Evolutionary conservation across 2,888 invertebrate species (phyloP).

Genomic region (Philaethria dido): DNA sequence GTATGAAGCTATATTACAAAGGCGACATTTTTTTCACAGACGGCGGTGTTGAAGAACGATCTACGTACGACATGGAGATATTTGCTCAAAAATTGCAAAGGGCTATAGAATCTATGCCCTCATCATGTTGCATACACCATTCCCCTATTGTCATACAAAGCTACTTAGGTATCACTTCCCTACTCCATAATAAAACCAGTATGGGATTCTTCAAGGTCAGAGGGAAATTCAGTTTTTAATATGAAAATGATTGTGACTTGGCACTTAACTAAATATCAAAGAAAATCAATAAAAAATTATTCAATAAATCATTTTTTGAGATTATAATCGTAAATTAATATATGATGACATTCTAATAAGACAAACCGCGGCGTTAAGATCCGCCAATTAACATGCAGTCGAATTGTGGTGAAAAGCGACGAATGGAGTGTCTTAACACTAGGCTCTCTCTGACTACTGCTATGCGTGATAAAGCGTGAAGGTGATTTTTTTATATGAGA

Average conservation of each 20-base stretch:
- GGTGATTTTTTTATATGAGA: too few species aligned
- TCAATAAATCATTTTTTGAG: background rate
- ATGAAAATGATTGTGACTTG: background rate
- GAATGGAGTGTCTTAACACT: too few species aligned
- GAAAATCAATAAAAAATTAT: background rate
- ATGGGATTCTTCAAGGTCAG: constrained; percentile 94
- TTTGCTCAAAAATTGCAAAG: constrained; percentile 83
- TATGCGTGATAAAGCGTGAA: too few species aligned
- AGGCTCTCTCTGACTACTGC: too few species aligned
- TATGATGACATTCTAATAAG: too few species aligned
- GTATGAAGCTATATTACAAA: background rate
- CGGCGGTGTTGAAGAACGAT: constrained; percentile 65
- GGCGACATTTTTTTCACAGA: constrained; percentile 53
- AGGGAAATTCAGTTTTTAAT: constrained; percentile 92
- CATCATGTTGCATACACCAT: constrained; percentile 84
- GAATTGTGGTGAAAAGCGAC: too few species aligned
- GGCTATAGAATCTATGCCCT: constrained; percentile 76
- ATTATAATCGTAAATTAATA: background rate
- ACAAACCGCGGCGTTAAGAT: too few species aligned
- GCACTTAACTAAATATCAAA: background rate
- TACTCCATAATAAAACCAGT: constrained; percentile 92
- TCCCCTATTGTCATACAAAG: constrained; percentile 90
- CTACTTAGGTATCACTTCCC: constrained; percentile 90
- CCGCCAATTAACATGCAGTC: too few species aligned
- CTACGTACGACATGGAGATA: constrained; percentile 85